These are phyloP conservation scores for Bombyx huttoni DNA, from an alignment of 2,888 invertebrate genomes.

Conservation along the genomic window DNA sequence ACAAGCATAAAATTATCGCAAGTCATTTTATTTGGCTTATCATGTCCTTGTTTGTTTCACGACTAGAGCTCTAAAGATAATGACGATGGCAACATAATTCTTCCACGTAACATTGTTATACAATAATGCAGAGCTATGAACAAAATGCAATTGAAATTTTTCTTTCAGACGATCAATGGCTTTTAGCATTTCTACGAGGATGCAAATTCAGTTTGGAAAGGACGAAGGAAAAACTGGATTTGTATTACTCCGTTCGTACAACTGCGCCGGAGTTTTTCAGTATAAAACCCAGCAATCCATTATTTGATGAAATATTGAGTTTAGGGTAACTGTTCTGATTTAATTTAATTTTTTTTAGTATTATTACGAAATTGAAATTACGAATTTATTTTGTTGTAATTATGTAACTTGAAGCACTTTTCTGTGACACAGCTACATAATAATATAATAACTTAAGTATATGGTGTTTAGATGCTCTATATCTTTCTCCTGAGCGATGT, in stretches of 20 bases:
- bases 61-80: background rate
- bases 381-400: no score
- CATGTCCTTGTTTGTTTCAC: background rate
- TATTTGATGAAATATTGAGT: slow-evolving; percentile 32
- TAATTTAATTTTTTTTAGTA: background rate
- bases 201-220: slow-evolving; percentile 76
- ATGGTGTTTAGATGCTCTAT: no score
- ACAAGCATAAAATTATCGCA: background rate
- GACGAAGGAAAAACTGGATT: slow-evolving; percentile 75
- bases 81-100: background rate
- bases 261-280: slow-evolving; percentile 64
- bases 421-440: no score
- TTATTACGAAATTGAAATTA: no score
- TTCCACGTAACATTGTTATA: background rate
- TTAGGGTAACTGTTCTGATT: slow-evolving; percentile 23
- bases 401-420: no score
- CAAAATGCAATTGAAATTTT: background rate
- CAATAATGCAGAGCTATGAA: background rate
- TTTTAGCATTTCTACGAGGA: slow-evolving; percentile 74
- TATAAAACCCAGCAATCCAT: slow-evolving; percentile 22
- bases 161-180: slow-evolving; percentile 73
- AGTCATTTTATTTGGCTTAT: background rate
- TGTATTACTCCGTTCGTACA: slow-evolving; percentile 66
- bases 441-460: no score
- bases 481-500: no score